Evolutionary conservation across 2,797 vertebrate genomes (phyloP).

Genomic region (Agapornis canus): DNA sequence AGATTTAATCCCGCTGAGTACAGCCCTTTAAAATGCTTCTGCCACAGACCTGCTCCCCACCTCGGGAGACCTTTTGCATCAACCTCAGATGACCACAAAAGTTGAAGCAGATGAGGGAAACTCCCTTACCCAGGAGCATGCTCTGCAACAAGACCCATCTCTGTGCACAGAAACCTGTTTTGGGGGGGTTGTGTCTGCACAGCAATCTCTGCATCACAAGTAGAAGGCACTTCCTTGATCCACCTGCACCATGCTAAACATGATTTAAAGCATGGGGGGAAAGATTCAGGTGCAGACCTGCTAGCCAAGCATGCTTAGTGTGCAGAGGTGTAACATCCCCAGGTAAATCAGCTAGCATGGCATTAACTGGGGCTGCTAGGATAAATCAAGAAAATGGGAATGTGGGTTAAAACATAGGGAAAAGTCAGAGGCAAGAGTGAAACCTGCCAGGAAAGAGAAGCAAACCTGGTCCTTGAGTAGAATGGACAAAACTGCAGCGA

Average conservation of each 20-base stretch:
- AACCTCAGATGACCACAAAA: not conserved
- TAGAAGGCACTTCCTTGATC: not conserved
- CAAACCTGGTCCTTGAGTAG: not conserved
- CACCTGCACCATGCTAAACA: not conserved
- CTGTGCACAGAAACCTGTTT: not conserved
- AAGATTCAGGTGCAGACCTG: not conserved
- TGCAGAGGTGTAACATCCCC: not conserved
- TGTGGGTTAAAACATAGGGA: not conserved
- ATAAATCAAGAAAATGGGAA: not conserved
- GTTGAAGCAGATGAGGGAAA: not conserved
- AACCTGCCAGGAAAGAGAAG: not conserved
- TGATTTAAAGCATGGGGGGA: not conserved
- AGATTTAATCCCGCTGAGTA: not conserved
- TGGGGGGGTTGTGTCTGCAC: not conserved
- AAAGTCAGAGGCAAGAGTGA: not conserved
- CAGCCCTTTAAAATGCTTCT: not conserved
- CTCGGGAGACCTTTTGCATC: not conserved
- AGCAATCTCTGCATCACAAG: not conserved
- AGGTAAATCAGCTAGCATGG: not conserved
- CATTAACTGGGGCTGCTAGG: not conserved
- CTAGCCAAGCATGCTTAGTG: not conserved
- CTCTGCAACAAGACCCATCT: not conserved
- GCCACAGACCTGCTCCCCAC: not conserved
- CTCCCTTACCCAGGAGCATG: accelerated
- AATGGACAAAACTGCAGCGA: not conserved